Percentiles rank a stretch among this genome's conserved stretches.
Evolutionary conservation across 1,140 invertebrate species (phyloP).

Genomic region (Pseudoatta argentina): DNA sequence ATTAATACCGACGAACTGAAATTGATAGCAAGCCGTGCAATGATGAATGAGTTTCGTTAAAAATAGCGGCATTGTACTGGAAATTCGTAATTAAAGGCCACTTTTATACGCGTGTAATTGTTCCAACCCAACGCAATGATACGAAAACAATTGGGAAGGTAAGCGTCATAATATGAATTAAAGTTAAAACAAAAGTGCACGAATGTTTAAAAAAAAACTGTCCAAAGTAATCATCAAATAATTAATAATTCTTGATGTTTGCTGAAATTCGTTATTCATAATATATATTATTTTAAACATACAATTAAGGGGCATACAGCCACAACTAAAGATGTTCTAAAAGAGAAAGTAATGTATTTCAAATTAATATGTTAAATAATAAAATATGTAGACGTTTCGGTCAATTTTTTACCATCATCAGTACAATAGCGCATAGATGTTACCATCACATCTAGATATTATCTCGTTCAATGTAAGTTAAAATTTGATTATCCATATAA

Average conservation of each 20-base stretch:
- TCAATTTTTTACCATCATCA: too few relatives aligned
- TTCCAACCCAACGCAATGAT: slow-evolving; percentile 26
- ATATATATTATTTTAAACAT: background rate
- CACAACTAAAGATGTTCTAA: too few relatives aligned
- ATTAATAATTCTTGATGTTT: background rate
- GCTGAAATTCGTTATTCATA: background rate
- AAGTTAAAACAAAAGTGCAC: background rate
- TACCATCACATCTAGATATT: too few relatives aligned
- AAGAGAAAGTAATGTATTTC: too few relatives aligned
- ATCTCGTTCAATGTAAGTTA: too few relatives aligned
- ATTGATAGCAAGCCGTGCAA: slow-evolving; percentile 19
- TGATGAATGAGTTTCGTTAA: slow-evolving; percentile 55
- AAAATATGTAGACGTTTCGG: too few relatives aligned
- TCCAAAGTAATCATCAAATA: too few relatives aligned
- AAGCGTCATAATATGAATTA: background rate
- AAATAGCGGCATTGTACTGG: slow-evolving; percentile 24
- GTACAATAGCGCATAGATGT: too few relatives aligned
- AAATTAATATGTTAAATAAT: too few relatives aligned
- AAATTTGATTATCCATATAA: too few relatives aligned
- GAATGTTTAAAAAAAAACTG: background rate
- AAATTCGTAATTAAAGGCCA: slow-evolving; percentile 51
- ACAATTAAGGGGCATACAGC: too few relatives aligned
- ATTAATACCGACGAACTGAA: slow-evolving; percentile 31
- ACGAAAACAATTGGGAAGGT: slow-evolving; percentile 31
- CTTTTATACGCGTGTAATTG: slow-evolving; percentile 38